Evolutionary conservation across 2,888 invertebrate genomes (phyloP).

Genomic region (Hesperia comma): DNA sequence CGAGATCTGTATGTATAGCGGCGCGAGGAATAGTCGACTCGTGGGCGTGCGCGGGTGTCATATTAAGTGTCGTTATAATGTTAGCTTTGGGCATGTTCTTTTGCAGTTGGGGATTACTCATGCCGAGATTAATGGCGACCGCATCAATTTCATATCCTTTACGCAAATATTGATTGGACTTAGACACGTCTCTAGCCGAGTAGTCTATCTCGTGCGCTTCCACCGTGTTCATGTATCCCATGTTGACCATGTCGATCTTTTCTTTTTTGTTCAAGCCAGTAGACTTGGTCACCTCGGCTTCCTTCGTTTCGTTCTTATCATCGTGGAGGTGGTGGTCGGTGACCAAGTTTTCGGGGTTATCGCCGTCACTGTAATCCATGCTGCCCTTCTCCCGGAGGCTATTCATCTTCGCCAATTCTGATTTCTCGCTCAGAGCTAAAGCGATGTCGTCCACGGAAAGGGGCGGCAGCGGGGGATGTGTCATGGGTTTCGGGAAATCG

Average conservation of each 20-base stretch:
- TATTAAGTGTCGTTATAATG: slow-evolving; percentile 51
- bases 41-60: slow-evolving; percentile 67
- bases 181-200: slow-evolving; percentile 55
- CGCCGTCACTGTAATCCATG: slow-evolving; percentile 54
- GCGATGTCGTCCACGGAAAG: slow-evolving; percentile 73
- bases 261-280: slow-evolving; percentile 63
- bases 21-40: slow-evolving; percentile 46
- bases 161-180: slow-evolving; percentile 53
- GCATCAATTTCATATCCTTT: slow-evolving; percentile 73
- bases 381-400: slow-evolving; percentile 61
- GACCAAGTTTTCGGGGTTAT: slow-evolving; percentile 45
- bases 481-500: slow-evolving; percentile 59
- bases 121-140: slow-evolving; percentile 74
- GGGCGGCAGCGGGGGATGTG: slow-evolving; percentile 53
- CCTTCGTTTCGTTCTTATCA: slow-evolving; percentile 55
- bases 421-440: slow-evolving; percentile 71
- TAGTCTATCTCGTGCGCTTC: slow-evolving; percentile 56
- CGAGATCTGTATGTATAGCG: slow-evolving; percentile 53
- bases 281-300: slow-evolving; percentile 55
- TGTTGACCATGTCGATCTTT: slow-evolving; percentile 77
- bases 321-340: slow-evolving; percentile 51
- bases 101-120: slow-evolving; percentile 65
- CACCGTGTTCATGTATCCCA: slow-evolving; percentile 73
- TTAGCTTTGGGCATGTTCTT: slow-evolving; percentile 58
- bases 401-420: slow-evolving; percentile 66